Conservation (phyloP, 2,113 vertebrate species). For the Ardeotis arabs region DNA sequence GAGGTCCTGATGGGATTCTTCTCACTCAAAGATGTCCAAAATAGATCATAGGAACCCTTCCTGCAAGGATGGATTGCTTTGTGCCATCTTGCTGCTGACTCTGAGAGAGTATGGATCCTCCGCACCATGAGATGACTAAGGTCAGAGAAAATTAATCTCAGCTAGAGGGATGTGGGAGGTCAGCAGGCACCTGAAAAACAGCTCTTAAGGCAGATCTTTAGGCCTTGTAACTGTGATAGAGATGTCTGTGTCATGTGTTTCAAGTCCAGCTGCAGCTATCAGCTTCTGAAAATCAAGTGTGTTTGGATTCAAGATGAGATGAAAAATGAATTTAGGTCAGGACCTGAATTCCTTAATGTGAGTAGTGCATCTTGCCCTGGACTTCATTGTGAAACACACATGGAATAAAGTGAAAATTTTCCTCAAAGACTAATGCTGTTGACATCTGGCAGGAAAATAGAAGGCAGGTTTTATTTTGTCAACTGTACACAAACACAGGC, state of each 20-base stretch:
- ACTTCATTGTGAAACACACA: background rate
- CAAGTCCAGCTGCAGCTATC: background rate
- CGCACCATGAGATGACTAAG: background rate
- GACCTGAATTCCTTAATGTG: background rate
- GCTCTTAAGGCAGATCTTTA: background rate
- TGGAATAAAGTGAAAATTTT: conserved; percentile 3
- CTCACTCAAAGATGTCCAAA: background rate
- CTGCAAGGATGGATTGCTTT: background rate
- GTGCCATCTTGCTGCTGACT: background rate
- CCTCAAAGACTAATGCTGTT: background rate
- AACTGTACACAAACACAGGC: conserved; percentile 10
- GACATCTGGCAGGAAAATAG: conserved; percentile 33
- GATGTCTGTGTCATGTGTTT: background rate
- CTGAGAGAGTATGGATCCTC: background rate
- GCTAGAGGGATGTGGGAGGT: background rate
- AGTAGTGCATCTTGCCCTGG: background rate
- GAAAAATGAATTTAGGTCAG: conserved; percentile 20
- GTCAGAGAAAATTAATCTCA: background rate
- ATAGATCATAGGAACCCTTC: background rate
- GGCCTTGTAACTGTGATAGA: background rate
- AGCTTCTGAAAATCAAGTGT: background rate
- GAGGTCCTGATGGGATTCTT: background rate
- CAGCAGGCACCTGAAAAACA: background rate
- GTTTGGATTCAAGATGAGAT: background rate
- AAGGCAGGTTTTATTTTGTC: conserved; percentile 46